Base-by-base conservation (phyloP, 1,140 invertebrate genomes). In the Sminthurides bifidus region DNA sequence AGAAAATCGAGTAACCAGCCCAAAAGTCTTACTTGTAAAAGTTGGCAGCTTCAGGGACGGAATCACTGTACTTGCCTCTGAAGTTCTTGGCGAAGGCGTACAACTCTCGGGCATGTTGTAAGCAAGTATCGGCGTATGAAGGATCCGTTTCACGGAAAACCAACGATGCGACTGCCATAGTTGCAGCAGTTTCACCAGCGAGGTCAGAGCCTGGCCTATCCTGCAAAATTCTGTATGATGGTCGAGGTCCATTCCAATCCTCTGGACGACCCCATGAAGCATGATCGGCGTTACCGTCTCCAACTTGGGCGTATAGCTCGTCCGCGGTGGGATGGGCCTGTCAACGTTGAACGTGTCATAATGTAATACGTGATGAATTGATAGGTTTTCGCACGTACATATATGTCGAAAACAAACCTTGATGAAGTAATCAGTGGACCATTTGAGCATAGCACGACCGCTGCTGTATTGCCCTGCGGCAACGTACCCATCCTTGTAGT, bases 251-350 rank as follows among this genome's bases (percentile, higher is more conserved):
- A 10, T 60, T 66, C 54, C 69, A 72, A 67, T 72, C 69, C 58
- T 74, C 67, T 2, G 67, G 62, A 19, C 68, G 58, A 6, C 64
- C 76, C 78, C 78, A 80, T 61, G 72, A 79, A 1, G 66, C 65
- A 53, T 78, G 76, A 65, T 79, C 77, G 2, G 73, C 59, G 0
- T 65, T 60, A 51, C 77, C 77, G 61, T 79, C 75, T 0, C 77
- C 77, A 0, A 79, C 75, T 66, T 80, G 78, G 0, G 75, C 79
- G 59, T 79, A 80, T 23, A 59, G 26, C 33, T 49, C 58, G 14
- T 50, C 51, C 10, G 58, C 69, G 38, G 68, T 69, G 12, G 75
- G 72, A 67, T 81, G 71, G 12, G 33, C 33, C 33, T 37, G 17
- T 17, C 33, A 37, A 26, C 52, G 10, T 21, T 45, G 14, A n/a